These are phyloP conservation scores for Habrosyne pyritoides DNA, from an alignment of 2,888 invertebrate genomes.

Conservation along the genomic window DNA sequence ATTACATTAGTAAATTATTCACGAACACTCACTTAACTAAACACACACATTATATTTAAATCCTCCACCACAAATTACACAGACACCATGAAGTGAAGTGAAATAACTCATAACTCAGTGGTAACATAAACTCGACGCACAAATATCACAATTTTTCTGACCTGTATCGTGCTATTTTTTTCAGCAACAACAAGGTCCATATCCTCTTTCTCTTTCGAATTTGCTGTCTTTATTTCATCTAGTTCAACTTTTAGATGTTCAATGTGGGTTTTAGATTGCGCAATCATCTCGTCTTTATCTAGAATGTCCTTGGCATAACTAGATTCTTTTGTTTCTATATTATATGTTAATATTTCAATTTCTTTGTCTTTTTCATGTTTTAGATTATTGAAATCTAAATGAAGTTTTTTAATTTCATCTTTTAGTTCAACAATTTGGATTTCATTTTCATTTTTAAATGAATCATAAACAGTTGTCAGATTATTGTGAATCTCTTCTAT, in stretches of 20 bases:
- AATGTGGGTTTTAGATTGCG: slow-evolving; percentile 38
- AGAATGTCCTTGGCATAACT: slow-evolving; percentile 35
- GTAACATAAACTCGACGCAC: slow-evolving; percentile 24
- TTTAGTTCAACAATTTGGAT: slow-evolving; percentile 38
- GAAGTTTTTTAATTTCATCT: slow-evolving; percentile 46
- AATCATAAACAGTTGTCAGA: slow-evolving; percentile 37
- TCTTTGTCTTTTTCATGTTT: slow-evolving; percentile 48
- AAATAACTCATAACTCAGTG: slow-evolving; percentile 24
- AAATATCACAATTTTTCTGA: slow-evolving; percentile 42
- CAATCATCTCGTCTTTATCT: slow-evolving; percentile 46
- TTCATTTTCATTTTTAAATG: slow-evolving; percentile 42
- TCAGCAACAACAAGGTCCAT: slow-evolving; percentile 42
- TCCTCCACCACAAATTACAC: slow-evolving; percentile 6
- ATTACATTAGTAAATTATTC: neutral
- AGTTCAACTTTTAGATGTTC: slow-evolving; percentile 48
- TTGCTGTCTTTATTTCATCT: slow-evolving; percentile 43
- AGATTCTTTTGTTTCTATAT: slow-evolving; percentile 40
- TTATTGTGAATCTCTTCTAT: slow-evolving; percentile 39
- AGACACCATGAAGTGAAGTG: slow-evolving; percentile 24
- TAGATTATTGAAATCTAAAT: slow-evolving; percentile 40
- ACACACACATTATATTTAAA: slow-evolving; percentile 4
- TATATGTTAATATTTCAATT: slow-evolving; percentile 48
- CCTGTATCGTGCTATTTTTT: slow-evolving; percentile 64
- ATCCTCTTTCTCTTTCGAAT: slow-evolving; percentile 56
- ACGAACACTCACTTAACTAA: neutral